A percentile compares a stretch with the other conserved stretches of the same genome.
These are phyloP conservation scores for Tinea pellionella DNA, from an alignment of 2,888 invertebrate genomes.

Conservation along the genomic window DNA sequence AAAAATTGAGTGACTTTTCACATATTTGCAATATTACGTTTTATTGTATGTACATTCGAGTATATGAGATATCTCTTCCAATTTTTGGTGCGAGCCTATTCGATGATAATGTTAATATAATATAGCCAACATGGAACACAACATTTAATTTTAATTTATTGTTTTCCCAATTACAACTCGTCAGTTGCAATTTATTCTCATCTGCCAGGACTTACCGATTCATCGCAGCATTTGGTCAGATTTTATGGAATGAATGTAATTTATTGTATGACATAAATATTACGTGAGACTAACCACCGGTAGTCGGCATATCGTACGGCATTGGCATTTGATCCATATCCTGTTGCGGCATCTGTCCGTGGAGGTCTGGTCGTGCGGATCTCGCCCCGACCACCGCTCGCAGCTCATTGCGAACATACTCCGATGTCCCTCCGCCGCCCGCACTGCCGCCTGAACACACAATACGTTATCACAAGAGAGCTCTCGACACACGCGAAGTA, in stretches of 20 bases:
- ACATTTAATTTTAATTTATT: not conserved
- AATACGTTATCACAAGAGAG: not conserved
- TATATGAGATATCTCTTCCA: no score
- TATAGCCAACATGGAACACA: not conserved
- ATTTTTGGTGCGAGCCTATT: not conserved
- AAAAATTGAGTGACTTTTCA: not conserved
- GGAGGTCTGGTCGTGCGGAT: constrained; percentile 66
- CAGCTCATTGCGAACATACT: constrained; percentile 92
- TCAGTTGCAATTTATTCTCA: not conserved
- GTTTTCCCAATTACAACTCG: not conserved
- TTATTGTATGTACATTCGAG: no score
- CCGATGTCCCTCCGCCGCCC: constrained; percentile 73
- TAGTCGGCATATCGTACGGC: constrained; percentile 76
- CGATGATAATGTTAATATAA: not conserved
- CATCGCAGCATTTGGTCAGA: no score
- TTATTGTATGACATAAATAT: no score
- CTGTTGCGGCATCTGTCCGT: constrained; percentile 61
- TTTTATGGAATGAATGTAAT: no score
- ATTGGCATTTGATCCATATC: constrained; percentile 79
- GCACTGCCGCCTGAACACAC: constrained; percentile 44
- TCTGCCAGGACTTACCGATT: not conserved
- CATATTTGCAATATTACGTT: not conserved
- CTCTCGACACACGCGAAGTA: constrained; percentile 24
- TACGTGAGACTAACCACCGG: constrained; percentile 39
- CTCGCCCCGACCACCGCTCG: constrained; percentile 89